A percentile compares a stretch with the other conserved stretches of the same genome.
Conservation (phyloP, 2,113 vertebrate species). For the Rattus norvegicus region DNA sequence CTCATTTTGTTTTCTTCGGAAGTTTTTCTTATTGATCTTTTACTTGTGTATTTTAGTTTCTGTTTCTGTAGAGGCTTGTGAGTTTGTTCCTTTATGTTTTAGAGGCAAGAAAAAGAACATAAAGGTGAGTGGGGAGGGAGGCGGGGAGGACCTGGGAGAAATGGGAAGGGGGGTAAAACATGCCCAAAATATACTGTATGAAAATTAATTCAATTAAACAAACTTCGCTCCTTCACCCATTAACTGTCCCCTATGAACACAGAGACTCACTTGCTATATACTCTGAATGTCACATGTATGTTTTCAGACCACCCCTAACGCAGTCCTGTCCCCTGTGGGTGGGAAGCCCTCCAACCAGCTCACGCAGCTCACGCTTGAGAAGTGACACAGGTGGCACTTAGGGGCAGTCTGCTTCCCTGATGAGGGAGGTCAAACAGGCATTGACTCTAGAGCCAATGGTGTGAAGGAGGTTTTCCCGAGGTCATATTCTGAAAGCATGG, state of each 20-base stretch:
- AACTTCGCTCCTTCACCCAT: background rate
- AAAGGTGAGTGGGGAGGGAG: background rate
- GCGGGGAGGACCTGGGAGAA: background rate
- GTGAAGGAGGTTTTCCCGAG: background rate
- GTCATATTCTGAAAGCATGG: background rate
- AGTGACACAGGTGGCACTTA: background rate
- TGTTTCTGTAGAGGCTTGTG: background rate
- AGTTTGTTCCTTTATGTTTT: background rate
- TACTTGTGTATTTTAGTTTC: no score
- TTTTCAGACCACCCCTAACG: background rate
- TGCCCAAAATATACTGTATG: background rate
- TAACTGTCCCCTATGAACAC: background rate
- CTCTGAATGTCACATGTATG: fast-evolving
- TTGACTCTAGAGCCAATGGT: background rate
- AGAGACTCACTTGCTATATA: background rate
- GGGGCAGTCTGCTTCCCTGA: background rate
- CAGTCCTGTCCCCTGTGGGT: background rate
- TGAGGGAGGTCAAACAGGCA: background rate
- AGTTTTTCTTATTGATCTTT: background rate
- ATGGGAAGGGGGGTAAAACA: background rate
- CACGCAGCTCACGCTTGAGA: background rate
- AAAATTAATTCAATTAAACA: background rate
- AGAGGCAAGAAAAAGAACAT: background rate
- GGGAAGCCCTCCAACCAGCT: background rate
- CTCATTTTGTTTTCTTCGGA: background rate